phyloP scores from a whole-genome alignment of 2,888 invertebrate genomes.

The Silvanus unidentatus region DNA sequence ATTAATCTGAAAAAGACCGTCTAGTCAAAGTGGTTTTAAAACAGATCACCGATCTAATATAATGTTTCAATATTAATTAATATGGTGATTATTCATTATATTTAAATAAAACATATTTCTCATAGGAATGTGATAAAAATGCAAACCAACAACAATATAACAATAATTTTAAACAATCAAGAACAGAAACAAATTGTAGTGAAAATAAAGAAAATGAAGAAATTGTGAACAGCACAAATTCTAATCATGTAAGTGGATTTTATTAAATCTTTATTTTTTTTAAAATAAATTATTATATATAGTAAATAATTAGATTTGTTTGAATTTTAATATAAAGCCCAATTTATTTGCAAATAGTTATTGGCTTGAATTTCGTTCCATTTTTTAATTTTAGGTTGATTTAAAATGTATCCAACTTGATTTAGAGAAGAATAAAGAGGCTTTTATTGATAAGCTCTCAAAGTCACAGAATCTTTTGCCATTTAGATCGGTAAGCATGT shows the following conservation, averaged over 20 bases:
- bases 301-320: conserved; percentile 8
- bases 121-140: conserved; percentile 27
- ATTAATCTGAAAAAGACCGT: no score
- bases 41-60: neutral
- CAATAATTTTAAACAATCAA: conserved; percentile 28
- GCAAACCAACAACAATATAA: conserved; percentile 21
- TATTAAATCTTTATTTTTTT: conserved; percentile 2
- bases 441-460: conserved; percentile 36
- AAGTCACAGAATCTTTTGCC: conserved; percentile 36
- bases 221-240: conserved; percentile 28
- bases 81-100: conserved; percentile 5
- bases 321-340: conserved; percentile 11
- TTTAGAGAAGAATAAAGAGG: conserved; percentile 36
- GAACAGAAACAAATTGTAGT: conserved; percentile 7
- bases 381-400: conserved; percentile 22
- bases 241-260: conserved; percentile 19
- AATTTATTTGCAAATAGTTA: no score
- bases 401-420: conserved; percentile 35
- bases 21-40: no score
- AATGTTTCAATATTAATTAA: conserved; percentile 2
- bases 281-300: neutral
- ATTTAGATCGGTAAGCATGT: conserved; percentile 43
- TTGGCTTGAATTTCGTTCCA: neutral
- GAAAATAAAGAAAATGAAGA: conserved; percentile 27
- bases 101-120: conserved; percentile 10